These are phyloP conservation scores for Eurytoma californica DNA, from an alignment of 2,888 invertebrate genomes.

Conservation along the genomic window DNA sequence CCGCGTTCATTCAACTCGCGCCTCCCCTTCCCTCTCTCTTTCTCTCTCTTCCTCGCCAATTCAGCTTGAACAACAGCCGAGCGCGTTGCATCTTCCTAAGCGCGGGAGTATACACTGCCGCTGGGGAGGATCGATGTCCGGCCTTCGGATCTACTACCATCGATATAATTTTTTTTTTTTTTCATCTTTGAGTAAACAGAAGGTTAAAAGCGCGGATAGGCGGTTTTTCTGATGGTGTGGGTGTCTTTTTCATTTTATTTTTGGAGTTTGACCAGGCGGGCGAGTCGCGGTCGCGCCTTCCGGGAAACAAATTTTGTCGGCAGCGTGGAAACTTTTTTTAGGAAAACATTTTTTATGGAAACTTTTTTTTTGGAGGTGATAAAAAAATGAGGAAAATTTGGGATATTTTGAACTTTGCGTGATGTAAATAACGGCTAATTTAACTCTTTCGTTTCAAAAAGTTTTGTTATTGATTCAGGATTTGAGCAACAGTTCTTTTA, in stretches of 20 bases:
- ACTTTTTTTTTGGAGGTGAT: slow-evolving; percentile 37
- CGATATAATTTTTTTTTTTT: slow-evolving; percentile 7
- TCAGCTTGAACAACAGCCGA: slow-evolving; percentile 7
- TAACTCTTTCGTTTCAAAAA: too few relatives aligned
- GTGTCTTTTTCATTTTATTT: too few relatives aligned
- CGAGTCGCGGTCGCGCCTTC: too few relatives aligned
- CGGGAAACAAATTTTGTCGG: too few relatives aligned
- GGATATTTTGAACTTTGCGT: background rate
- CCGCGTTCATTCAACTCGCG: slow-evolving; percentile 52
- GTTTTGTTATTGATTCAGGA: too few relatives aligned
- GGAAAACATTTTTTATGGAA: background rate
- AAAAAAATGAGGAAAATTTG: slow-evolving; percentile 22
- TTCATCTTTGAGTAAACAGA: slow-evolving; percentile 4
- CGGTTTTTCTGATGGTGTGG: too few relatives aligned
- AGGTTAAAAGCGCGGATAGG: too few relatives aligned
- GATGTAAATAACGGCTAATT: too few relatives aligned
- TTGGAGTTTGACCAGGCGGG: too few relatives aligned
- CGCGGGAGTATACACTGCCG: background rate
- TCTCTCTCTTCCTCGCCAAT: slow-evolving; percentile 9
- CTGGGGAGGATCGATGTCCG: slow-evolving; percentile 8
- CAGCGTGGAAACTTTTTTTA: too few relatives aligned
- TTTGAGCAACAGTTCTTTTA: too few relatives aligned
- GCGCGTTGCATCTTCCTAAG: background rate
- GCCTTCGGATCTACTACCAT: background rate
- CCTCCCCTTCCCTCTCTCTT: slow-evolving; percentile 21